Evolutionary conservation across 2,888 invertebrate species (phyloP), one percentile per base, ranked within the genome.

Genomic region (Drosophila anomelani): DNA sequence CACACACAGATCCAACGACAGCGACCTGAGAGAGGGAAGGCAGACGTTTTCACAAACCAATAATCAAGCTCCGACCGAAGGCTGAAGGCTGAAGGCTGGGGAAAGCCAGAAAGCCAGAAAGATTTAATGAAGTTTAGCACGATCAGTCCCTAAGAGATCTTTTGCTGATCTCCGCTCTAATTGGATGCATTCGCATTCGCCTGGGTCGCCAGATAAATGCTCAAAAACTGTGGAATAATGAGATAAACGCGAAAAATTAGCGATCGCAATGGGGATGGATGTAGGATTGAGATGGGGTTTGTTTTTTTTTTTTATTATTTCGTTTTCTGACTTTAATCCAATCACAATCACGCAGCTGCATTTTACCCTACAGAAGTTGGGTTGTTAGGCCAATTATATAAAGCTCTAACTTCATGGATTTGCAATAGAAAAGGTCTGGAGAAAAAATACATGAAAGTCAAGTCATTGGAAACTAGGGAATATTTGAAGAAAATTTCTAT

Each of bases 241-340:
- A 88, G 89, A 91, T 91, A 91, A 91, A 91, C 87, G 90, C 85
- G 81, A 91, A 90, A 90, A 91, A 91, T 91, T 91, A 90, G 85
- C 90, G 82, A 86, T 88, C 87, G 85, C 76, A 78, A 77, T 84
- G 72, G 51, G 43, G 53, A 38, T 72, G 70, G 61, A 61, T 43
- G 69, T 64, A 47, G 55, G 64, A 67, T 54, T 54, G 67, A 63
- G 34, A 67, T 63, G 67, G 69, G 26, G 26, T 26, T 26, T 26
- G 26, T 26, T 26, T 26, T 71, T 29, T 10, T 17, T 60, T 55
- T 53, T 36, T 57, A 8, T 55, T 62, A 61, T 62, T 64, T 67
- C 59, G 67, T 54, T 73, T 73, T 63, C 74, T 57, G 66, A 44
- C 63, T 70, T 81, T 87, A 85, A 85, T 81, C 88, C 88, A 88